Conservation (phyloP, 2,797 vertebrate genomes). For the Enteromius thamalakanensis region DNA sequence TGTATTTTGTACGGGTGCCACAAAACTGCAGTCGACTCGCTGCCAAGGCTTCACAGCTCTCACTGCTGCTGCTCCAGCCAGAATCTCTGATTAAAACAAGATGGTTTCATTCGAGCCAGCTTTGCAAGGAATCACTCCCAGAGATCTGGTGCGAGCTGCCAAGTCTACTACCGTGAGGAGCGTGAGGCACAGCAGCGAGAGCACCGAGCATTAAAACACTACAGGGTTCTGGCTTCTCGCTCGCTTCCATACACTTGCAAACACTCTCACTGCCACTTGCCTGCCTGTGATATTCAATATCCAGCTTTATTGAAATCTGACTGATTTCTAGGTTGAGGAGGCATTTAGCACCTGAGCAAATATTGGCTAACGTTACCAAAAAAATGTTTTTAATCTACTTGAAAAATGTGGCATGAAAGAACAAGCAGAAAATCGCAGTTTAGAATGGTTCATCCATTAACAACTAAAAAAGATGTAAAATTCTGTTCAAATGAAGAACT, state of each 20-base stretch:
- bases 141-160: constrained; percentile 76
- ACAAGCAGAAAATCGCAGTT: not conserved
- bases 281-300: constrained; percentile 55
- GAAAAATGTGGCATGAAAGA: not conserved
- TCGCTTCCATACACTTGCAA: constrained; percentile 65
- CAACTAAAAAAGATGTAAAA: not conserved
- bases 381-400: not conserved
- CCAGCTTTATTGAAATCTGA: constrained; percentile 35
- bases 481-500: not conserved
- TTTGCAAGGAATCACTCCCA: constrained; percentile 82
- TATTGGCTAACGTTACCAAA: not conserved
- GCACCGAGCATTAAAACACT: constrained; percentile 66
- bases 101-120: constrained; percentile 82
- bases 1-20: constrained; percentile 85
- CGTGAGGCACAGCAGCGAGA: constrained; percentile 73
- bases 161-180: constrained; percentile 70
- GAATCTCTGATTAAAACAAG: constrained; percentile 86
- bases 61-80: constrained; percentile 79
- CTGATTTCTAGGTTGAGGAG: constrained; percentile 30
- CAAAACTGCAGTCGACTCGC: constrained; percentile 70
- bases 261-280: constrained; percentile 45
- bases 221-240: constrained; percentile 71
- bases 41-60: constrained; percentile 82
- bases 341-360: constrained; percentile 19
- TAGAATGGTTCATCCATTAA: not conserved